phyloP scores from a whole-genome alignment of 2,113 vertebrate species.

The Miniopterus natalensis region DNA sequence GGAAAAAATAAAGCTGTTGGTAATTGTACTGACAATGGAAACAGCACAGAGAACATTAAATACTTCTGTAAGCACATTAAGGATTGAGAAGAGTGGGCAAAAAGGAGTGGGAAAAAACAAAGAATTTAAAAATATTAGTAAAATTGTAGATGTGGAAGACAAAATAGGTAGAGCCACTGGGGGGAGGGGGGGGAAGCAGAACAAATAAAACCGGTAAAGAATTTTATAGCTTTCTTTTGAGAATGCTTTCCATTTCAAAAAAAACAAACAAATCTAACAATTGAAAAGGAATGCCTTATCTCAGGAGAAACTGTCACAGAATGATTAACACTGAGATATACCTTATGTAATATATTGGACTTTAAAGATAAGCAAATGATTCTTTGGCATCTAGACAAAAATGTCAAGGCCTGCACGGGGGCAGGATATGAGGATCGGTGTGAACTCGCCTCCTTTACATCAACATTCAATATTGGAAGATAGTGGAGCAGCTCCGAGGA shows the following conservation, averaged over 20 bases:
- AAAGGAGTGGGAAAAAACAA: background rate
- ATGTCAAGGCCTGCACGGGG: background rate
- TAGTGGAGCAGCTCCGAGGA: too few relatives aligned
- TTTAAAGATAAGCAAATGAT: background rate
- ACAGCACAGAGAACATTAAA: background rate
- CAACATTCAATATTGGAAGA: background rate
- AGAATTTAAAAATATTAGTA: slow-evolving; percentile 33
- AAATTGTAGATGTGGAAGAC: background rate
- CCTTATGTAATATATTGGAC: background rate
- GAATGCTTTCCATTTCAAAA: background rate
- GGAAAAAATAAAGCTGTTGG: background rate
- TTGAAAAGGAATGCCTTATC: background rate
- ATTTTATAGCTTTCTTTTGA: background rate
- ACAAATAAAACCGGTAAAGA: background rate
- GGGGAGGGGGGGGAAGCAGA: too few relatives aligned
- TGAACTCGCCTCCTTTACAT: background rate
- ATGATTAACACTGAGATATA: background rate
- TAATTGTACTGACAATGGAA: background rate
- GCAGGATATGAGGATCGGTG: background rate
- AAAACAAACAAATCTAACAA: background rate
- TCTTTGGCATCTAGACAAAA: background rate
- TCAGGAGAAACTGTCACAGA: background rate
- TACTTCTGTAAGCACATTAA: background rate
- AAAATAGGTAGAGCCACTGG: background rate
- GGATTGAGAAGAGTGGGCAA: background rate